Percentiles rank a stretch among this genome's conserved stretches.
Conservation (phyloP, 2,113 vertebrate species). For the Ranitomeya variabilis region DNA sequence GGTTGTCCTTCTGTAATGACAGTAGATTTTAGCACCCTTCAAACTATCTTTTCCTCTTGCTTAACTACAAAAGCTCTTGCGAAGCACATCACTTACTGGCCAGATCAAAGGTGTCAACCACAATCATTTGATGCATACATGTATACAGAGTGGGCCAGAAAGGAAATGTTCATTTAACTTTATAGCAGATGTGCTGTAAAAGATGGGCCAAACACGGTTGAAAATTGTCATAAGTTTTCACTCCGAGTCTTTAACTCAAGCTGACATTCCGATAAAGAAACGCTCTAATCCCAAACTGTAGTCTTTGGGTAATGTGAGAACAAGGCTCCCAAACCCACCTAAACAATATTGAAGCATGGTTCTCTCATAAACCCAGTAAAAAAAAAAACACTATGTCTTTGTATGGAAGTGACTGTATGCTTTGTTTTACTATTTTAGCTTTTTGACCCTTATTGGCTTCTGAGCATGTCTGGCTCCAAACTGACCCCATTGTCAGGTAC, state of each 20-base stretch:
- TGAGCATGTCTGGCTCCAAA: not conserved
- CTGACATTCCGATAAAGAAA: constrained; percentile 14
- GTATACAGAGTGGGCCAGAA: constrained; percentile 61
- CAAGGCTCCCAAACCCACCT: not conserved
- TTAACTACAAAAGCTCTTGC: constrained; percentile 56
- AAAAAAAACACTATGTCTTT: not conserved
- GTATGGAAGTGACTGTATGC: not conserved
- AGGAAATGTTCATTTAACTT: constrained; percentile 64
- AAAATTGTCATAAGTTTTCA: constrained; percentile 39
- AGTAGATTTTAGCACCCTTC: constrained; percentile 49
- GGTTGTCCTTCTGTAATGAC: constrained; percentile 57
- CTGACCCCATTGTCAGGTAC: not conserved
- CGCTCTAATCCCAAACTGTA: not conserved
- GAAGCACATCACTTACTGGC: constrained; percentile 58
- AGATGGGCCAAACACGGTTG: constrained; percentile 50
- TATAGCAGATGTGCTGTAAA: constrained; percentile 61
- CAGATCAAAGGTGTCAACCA: constrained; percentile 68
- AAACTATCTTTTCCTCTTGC: constrained; percentile 58
- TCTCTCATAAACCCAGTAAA: not conserved
- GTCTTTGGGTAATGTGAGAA: not conserved
- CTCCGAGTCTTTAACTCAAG: constrained; percentile 8
- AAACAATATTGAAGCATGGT: not conserved
- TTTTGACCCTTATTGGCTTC: not conserved
- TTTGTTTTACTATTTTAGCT: not conserved
- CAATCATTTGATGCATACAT: constrained; percentile 62